Percentiles rank a stretch among this genome's conserved stretches.
These are phyloP conservation scores for Brachyrhaphis roseni DNA, from an alignment of 2,797 vertebrate genomes.

Conservation along the genomic window DNA sequence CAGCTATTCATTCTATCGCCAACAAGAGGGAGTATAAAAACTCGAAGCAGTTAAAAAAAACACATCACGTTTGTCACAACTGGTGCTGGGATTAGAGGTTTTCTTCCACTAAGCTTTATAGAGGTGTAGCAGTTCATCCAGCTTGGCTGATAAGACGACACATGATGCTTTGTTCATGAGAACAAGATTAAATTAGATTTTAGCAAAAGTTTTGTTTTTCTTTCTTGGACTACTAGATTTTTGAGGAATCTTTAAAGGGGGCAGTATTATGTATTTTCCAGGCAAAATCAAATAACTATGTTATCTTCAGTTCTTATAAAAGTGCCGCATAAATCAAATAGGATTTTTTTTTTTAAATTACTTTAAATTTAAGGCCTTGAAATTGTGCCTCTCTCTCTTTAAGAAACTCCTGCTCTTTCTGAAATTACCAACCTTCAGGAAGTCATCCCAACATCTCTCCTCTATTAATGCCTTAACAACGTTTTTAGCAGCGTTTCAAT, in stretches of 20 bases:
- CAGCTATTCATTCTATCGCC: background rate
- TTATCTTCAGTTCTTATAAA: too few species aligned
- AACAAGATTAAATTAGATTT: background rate
- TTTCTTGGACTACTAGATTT: background rate
- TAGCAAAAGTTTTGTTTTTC: background rate
- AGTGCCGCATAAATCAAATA: too few species aligned
- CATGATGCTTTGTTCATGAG: background rate
- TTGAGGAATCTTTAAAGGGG: background rate
- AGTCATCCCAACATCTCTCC: too few species aligned
- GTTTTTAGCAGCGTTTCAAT: too few species aligned
- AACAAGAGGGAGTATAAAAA: constrained; percentile 2
- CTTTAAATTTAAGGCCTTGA: too few species aligned
- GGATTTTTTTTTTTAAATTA: too few species aligned
- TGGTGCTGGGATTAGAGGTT: background rate
- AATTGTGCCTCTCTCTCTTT: too few species aligned
- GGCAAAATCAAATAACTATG: too few species aligned
- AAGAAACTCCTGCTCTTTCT: too few species aligned
- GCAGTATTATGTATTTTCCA: too few species aligned
- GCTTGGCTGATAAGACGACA: background rate
- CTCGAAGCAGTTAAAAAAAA: background rate
- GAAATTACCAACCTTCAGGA: too few species aligned
- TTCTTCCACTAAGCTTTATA: background rate
- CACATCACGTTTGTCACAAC: background rate
- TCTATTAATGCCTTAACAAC: too few species aligned
- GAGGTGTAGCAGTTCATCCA: background rate